Evolutionary conservation across 2,797 vertebrate genomes (phyloP).

Genomic region (Hirundo rustica): DNA sequence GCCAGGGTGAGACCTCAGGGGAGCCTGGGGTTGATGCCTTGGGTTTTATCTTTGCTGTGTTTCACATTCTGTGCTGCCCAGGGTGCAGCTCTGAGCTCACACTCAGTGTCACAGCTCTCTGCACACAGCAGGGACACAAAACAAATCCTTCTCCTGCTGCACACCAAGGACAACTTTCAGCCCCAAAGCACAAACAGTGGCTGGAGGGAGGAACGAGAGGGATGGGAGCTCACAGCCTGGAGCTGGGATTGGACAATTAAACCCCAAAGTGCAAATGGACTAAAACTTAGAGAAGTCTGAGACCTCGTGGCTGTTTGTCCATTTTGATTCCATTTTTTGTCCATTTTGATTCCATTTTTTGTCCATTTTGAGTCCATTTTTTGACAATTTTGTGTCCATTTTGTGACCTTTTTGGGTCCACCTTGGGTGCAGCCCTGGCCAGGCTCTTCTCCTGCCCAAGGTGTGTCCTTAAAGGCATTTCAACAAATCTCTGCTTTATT

Average conservation of each 20-base stretch:
- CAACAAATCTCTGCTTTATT: background rate
- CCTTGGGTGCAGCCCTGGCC: background rate
- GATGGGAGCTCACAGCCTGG: background rate
- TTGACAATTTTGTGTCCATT: no score
- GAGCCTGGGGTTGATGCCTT: background rate
- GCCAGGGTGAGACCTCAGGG: background rate
- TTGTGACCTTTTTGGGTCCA: no score
- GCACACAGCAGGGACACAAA: background rate
- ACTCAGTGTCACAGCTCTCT: background rate
- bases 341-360: no score
- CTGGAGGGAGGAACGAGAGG: background rate
- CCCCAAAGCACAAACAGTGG: background rate
- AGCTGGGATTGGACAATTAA: background rate
- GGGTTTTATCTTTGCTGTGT: rapidly evolving
- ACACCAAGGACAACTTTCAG: background rate
- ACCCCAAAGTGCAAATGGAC: background rate
- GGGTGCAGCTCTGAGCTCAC: background rate
- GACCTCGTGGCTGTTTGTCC: background rate
- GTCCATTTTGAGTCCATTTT: no score
- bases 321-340: no score
- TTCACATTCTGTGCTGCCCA: background rate
- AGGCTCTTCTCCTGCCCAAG: background rate
- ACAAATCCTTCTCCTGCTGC: background rate
- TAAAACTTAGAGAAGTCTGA: background rate
- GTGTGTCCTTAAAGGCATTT: background rate